Conservation (phyloP, 2,888 invertebrate genomes). For the Nomada goodeniana region DNA sequence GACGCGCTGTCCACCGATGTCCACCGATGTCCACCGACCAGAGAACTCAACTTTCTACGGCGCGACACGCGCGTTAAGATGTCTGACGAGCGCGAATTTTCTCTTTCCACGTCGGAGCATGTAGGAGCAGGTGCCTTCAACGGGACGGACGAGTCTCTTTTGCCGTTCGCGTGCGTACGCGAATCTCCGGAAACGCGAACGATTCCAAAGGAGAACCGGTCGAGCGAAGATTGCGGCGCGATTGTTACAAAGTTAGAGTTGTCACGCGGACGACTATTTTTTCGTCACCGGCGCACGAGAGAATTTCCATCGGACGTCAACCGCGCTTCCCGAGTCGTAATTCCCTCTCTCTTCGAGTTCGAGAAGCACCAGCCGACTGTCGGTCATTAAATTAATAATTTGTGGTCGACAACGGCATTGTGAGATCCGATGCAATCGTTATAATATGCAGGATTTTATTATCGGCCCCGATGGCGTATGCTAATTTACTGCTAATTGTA, state of each 20-base stretch:
- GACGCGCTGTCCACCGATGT: not conserved
- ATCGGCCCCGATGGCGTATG: conserved; percentile 80
- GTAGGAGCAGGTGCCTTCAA: conserved; percentile 35
- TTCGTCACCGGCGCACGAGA: conserved; percentile 16
- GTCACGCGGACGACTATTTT: conserved; percentile 28
- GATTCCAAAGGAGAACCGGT: conserved; percentile 22
- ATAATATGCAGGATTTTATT: conserved; percentile 83
- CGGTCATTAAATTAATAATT: conserved; percentile 84
- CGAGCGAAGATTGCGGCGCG: conserved; percentile 18
- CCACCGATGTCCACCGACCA: not conserved
- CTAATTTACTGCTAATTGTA: conserved; percentile 85
- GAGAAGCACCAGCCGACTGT: conserved; percentile 44
- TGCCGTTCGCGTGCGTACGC: not conserved
- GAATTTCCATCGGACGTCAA: conserved; percentile 61
- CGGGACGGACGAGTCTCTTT: conserved; percentile 27
- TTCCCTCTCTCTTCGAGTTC: conserved; percentile 56
- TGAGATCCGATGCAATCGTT: conserved; percentile 83
- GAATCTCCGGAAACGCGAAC: conserved; percentile 28
- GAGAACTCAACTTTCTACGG: not conserved
- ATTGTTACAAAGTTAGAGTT: conserved; percentile 46
- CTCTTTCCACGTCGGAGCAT: not conserved
- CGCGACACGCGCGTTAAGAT: not conserved
- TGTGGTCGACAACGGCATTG: conserved; percentile 83
- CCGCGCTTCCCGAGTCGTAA: conserved; percentile 68
- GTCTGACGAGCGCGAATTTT: not conserved